Base-by-base conservation (phyloP, 2,888 invertebrate species). In the Apantesis nais region DNA sequence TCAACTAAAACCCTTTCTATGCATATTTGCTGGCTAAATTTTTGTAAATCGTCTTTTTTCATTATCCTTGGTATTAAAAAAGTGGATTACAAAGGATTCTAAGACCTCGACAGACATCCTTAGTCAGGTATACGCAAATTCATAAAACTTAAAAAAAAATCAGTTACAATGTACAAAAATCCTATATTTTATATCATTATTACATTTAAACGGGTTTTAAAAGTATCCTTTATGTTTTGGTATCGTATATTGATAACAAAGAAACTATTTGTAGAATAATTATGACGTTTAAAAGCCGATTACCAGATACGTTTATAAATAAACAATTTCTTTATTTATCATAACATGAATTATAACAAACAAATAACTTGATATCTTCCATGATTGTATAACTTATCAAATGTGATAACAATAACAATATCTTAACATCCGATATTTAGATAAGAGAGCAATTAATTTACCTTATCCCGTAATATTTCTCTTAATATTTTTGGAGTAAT, bases 301-400 rank as follows among this genome's bases (percentile, higher is more conserved):
- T 31, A 16, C 11, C 44, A 22, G 29, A 29, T 29, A 31, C 19
- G 7, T 22, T 63, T 44, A 63, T 31, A 63, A 63, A 63, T 63
- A 63, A 63, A 73, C 74, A 78, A 78, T 76, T 77, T 74, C 62
- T 77, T 62, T 64, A 68, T 74, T 74, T 75, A 74, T 71, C 74
- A 78, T 75, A 77, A 58, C 29, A 63, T 63, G 11, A 31, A 31
- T 44, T 44, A 63, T 31, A 63, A 63, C 63, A 63, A 63, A 44
- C 31, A 44, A 31, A 63, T 63, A 5, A 31, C 29, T 22, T 25
- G 63, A 44, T 22, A 63, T 44, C 22, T 22, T 19, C 44, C 19
- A 44, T 12, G 29, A 63, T 63, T 63, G 63, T 63, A 11, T 63
- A 44, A 63, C 29, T 44, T 63, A 63, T 63, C 44, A 63, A 44